Conservation (phyloP, 2,888 invertebrate genomes). For the Synergus umbraculus region DNA sequence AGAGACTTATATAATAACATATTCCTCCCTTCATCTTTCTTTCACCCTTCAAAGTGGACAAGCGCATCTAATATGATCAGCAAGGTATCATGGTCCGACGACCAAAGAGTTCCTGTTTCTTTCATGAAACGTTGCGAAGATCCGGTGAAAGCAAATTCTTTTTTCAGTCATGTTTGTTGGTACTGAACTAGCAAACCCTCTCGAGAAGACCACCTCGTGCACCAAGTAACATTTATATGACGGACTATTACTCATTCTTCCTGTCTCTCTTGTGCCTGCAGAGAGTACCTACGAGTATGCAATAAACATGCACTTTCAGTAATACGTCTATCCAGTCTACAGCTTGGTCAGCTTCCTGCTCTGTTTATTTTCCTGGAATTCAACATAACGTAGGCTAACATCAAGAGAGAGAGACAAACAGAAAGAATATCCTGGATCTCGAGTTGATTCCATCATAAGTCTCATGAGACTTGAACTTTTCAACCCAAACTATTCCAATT, state of each 20-base stretch:
- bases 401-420: not conserved
- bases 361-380: constrained; percentile 1
- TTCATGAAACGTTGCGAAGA: constrained; percentile 60
- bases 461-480: not conserved
- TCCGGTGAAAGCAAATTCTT: constrained; percentile 61
- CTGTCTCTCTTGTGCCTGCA: constrained; percentile 51
- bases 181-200: constrained; percentile 45
- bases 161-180: constrained; percentile 53
- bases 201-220: constrained; percentile 43
- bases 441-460: not conserved
- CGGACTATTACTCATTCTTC: constrained; percentile 58
- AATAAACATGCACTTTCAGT: constrained; percentile 63
- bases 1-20: not conserved
- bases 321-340: constrained; percentile 58
- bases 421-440: not conserved
- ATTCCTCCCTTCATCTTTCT: not conserved
- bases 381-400: not conserved
- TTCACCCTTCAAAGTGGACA: not conserved
- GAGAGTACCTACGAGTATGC: constrained; percentile 59
- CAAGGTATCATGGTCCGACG: not conserved
- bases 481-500: not conserved
- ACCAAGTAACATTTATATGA: constrained; percentile 59
- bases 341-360: constrained; percentile 31
- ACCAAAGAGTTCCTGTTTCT: constrained; percentile 41
- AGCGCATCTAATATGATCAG: constrained; percentile 7